Base-by-base conservation (phyloP, 1,140 invertebrate species). In the Sitobion miscanthi region DNA sequence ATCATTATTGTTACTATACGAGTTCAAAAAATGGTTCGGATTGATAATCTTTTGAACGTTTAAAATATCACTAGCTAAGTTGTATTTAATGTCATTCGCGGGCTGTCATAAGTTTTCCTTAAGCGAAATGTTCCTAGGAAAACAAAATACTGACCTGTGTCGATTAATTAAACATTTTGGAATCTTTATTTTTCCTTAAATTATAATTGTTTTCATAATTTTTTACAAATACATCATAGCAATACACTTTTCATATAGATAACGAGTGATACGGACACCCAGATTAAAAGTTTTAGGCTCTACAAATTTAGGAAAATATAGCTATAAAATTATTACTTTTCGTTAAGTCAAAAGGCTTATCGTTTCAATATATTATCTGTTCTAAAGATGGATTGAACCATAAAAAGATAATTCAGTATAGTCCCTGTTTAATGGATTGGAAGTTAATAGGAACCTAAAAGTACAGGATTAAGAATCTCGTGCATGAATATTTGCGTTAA, bases 291-390 rank as follows among this genome's bases (percentile, higher is more conserved):
- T n/a, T 35, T 14, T 35, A n/a, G 30, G 62, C 4, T n/a, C 14
- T 5, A n/a, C 6, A 17, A 14, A n/a, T 6, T 6, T 4, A 69
- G 14, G 0, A 14, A n/a, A 77, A 77, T 17, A 3, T 0, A n/a
- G 17, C 4, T 30, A n/a, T n/a, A 4, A 17, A 77, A 20, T n/a
- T 14, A n/a, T 77, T n/a, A 77, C 17, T 77, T n/a, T 5, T 17
- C 30, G 5, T 17, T 11, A 69, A 62, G 0, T 62, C 25, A 62
- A 69, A 69, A 69, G 0, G 14, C 7, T 69, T 62, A 62, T 62
- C 4, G 30, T 69, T 11, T 69, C 5, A 35, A n/a, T 2, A n/a
- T 2, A 35, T 77, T n/a, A 2, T n/a, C 3, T 35, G 17, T 17
- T 35, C 4, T 77, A 0, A 77, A 6, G 14, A 77, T 35, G 11